Base-by-base conservation (phyloP, 2,113 vertebrate genomes). In the Thamnaconus septentrionalis region DNA sequence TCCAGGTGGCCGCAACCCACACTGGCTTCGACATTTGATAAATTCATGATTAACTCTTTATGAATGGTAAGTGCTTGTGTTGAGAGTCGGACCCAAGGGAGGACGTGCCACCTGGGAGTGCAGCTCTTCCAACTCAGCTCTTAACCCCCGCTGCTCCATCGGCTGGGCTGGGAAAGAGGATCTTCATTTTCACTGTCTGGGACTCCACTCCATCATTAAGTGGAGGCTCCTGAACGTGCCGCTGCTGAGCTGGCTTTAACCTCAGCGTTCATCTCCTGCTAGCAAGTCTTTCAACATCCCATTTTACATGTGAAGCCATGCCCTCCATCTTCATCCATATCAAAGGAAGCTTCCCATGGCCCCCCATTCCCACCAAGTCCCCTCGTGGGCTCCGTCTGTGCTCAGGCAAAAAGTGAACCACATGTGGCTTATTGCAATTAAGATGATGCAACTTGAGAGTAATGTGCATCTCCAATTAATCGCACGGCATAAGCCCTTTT, bases 201-300 rank as follows among this genome's bases (percentile, higher is more conserved):
- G 31, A 77, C 71, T 51, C 48, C 64, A 66, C 49, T 79, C 47
- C 18, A 31, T 64, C 71, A 82, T 76, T 63, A 78, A 58, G 64
- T 56, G 45, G 57, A 68, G 76, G 67, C 57, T 59, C 54, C 53
- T 46, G 47, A 64, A 61, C 8, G 64, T 51, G 55, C 6, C 42
- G 66, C 47, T 51, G 70, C 81, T 64, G 41, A 65, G 59, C 66
- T 66, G 40, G 53, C 46, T 71, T 69, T 78, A 73, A 73, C 68
- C 64, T 68, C 66, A 41, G 54, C 68, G 41, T 75, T 86, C 68
- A 85, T 85, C 81, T 73, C 48, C 56, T 61, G 58, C 78, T 6
- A 65, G 8, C 71, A 71, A 75, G 61, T 70, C 82, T 89, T 84
- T 88, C 65, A 88, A 90, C 73, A 85, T 87, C 66, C 76, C 67